Percentiles rank a stretch among this genome's conserved stretches.
Evolutionary conservation across 1,140 invertebrate species (phyloP).

Genomic region (Magallana gigas): DNA sequence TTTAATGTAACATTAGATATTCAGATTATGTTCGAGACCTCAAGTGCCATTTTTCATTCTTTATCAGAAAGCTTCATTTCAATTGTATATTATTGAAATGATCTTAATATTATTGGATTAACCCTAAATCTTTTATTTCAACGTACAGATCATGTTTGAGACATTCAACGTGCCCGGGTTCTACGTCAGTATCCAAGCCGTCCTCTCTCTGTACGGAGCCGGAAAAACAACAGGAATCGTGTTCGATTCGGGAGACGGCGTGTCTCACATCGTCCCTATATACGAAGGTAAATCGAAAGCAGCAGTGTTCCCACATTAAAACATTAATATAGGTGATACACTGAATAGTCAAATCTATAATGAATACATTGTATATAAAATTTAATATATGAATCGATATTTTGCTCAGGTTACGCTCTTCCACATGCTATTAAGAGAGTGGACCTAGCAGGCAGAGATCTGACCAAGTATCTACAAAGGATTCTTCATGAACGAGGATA

Average conservation of each 20-base stretch:
- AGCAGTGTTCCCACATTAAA: conserved; percentile 95
- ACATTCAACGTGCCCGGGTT: conserved; percentile 93
- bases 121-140: background rate
- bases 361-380: too few relatives aligned
- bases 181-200: conserved; percentile 89
- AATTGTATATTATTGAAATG: too few relatives aligned
- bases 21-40: too few relatives aligned
- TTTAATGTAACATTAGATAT: too few relatives aligned
- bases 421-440: conserved; percentile 91
- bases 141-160: conserved; percentile 79
- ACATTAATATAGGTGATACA: conserved; percentile 64
- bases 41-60: too few relatives aligned
- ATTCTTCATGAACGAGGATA: conserved; percentile 96
- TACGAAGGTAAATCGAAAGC: conserved; percentile 94
- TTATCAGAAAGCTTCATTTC: too few relatives aligned
- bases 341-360: conserved; percentile 55
- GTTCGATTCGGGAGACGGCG: conserved; percentile 65
- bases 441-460: conserved; percentile 94
- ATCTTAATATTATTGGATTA: too few relatives aligned
- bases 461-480: conserved; percentile 98
- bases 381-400: conserved; percentile 71
- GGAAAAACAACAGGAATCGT: conserved; percentile 72
- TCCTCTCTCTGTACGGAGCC: conserved; percentile 71
- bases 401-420: conserved; percentile 88
- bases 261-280: conserved; percentile 91